phyloP scores from a whole-genome alignment of 2,113 vertebrate genomes.

The Pionites leucogaster region DNA sequence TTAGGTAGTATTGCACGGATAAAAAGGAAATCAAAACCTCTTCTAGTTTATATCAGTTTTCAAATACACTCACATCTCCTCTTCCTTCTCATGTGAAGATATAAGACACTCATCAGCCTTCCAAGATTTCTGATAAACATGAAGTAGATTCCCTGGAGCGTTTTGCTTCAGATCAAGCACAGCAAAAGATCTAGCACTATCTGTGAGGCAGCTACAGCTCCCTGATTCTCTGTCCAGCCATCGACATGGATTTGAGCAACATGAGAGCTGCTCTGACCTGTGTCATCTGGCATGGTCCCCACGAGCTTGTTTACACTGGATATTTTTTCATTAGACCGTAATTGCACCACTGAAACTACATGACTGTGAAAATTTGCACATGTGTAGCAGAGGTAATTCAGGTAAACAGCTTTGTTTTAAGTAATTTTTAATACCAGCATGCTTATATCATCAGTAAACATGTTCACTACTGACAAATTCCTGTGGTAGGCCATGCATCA shows the following conservation, averaged over 20 bases:
- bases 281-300: conserved; percentile 11
- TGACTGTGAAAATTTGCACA: background rate
- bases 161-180: background rate
- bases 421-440: background rate
- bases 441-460: background rate
- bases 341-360: background rate
- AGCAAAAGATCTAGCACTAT: background rate
- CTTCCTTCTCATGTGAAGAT: background rate
- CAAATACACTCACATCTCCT: background rate
- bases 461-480: background rate
- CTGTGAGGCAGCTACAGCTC: background rate
- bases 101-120: background rate
- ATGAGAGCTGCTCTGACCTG: conserved; percentile 19
- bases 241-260: background rate
- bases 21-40: background rate
- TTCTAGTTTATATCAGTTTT: background rate
- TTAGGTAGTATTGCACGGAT: background rate
- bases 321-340: background rate
- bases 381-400: background rate
- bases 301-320: conserved; percentile 5
- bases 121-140: background rate
- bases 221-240: background rate
- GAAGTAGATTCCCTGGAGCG: background rate
- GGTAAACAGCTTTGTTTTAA: background rate
- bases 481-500: background rate